Base-by-base conservation (phyloP, 1,140 invertebrate genomes). In the Geopemphigus sp. region DNA sequence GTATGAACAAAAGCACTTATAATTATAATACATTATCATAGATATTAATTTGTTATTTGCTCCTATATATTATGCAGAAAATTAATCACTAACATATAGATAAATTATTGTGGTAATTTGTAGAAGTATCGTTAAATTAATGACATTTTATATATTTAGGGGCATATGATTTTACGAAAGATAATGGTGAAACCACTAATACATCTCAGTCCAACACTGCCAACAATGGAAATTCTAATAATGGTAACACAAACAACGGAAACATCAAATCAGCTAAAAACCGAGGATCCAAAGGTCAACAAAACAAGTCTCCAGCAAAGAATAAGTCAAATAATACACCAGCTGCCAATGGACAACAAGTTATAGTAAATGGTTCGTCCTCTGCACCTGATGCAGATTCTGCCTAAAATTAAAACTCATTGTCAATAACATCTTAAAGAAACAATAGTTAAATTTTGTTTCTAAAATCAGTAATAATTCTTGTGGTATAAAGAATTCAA, bases 261-360 rank as follows among this genome's bases (percentile, higher is more conserved):
- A 76, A 76, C n/a, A 57, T 15, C n/a, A 78, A 78, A 78, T 39
- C 56, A 19, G 32, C 39, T 14, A 78, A 78, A 47, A n/a, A 24
- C 47, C 73, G 61, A 63, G 61, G 59, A 19, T 61, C 74, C 5
- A 78, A 78, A 61, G 74, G 74, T 63, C 74, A 78, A 78, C 74
- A 63, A 19, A 78, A 78, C 24, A 78, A 78, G 39, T 78, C 74
- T 50, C 74, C 74, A 6, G 8, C 74, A n/a, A 78, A 78, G 45
- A 78, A 78, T 22, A 78, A 78, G 74, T 61, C 57, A 3, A 78
- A 78, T 17, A 78, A 26, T n/a, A 26, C 57, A 47, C 22, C 74
- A 26, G 54, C 72, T 17, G 39, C 74, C 61, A 78, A 78, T 29
- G 74, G 74, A 63, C 74, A 76, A 14, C 73, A 78, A 26, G 39